phyloP scores from a whole-genome alignment of 2,113 vertebrate genomes.

The Cariama cristata region DNA sequence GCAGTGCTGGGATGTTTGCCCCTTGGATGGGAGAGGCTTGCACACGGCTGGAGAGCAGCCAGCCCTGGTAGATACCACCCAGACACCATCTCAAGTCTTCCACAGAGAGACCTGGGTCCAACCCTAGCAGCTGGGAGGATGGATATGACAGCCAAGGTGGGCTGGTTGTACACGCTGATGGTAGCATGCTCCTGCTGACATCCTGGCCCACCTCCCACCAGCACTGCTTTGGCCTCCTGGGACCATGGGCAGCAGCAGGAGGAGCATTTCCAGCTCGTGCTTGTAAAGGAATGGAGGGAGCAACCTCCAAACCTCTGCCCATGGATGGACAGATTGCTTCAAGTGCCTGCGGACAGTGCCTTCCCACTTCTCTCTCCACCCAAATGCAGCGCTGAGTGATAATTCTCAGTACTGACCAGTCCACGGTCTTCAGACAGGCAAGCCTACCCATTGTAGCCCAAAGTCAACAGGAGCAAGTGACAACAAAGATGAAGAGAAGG shows the following conservation, averaged over 20 bases:
- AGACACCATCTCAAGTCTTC: not conserved
- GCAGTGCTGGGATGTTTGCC: not conserved
- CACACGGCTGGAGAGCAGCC: not conserved
- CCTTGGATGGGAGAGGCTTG: not conserved
- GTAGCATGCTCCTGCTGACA: not conserved
- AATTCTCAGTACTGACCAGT: not conserved
- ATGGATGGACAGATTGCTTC: not conserved
- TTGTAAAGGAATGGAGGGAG: not conserved
- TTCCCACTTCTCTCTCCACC: not conserved
- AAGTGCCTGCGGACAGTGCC: not conserved
- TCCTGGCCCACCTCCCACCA: not conserved
- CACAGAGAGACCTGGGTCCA: not conserved
- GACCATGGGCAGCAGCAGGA: not conserved
- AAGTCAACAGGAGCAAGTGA: not conserved
- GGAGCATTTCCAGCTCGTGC: not conserved
- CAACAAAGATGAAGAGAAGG: not conserved
- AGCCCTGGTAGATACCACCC: not conserved
- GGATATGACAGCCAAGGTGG: not conserved
- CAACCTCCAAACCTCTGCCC: fast-evolving
- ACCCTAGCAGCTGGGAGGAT: not conserved
- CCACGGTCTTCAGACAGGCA: fast-evolving
- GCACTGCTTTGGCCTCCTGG: not conserved
- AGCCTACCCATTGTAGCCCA: not conserved
- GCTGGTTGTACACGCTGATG: not conserved
- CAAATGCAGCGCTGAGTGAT: fast-evolving